Evolutionary conservation across 2,113 vertebrate species (phyloP).

Genomic region (Neotoma lepida): DNA sequence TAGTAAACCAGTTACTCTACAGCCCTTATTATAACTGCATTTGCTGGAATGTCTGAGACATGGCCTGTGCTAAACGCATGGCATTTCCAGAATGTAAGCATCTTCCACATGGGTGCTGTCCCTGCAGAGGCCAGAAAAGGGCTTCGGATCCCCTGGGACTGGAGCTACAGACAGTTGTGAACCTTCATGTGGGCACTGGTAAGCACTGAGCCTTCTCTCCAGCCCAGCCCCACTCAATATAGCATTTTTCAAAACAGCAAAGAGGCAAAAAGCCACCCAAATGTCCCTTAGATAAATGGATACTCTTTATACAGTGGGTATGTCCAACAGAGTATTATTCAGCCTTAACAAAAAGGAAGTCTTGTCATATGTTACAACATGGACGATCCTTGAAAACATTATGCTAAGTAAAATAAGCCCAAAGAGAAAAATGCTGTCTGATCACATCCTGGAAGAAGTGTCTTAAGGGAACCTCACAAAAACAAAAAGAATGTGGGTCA

Average conservation of each 20-base stretch:
- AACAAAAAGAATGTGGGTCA: neutral
- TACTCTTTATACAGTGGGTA: neutral
- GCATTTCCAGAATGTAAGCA: constrained; percentile 25
- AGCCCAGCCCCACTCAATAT: neutral
- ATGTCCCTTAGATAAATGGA: neutral
- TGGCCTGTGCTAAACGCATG: neutral
- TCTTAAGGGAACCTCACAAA: neutral
- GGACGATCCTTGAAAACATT: neutral
- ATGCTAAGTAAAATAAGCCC: neutral
- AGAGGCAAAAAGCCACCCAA: neutral
- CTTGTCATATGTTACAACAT: neutral
- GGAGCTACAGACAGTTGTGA: neutral
- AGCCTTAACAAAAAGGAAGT: neutral
- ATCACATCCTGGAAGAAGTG: neutral
- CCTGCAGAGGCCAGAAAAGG: neutral
- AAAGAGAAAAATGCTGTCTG: neutral
- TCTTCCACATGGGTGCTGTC: neutral
- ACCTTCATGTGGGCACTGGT: neutral
- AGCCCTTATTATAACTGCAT: neutral
- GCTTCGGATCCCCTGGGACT: neutral
- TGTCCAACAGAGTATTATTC: neutral
- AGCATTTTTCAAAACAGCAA: neutral
- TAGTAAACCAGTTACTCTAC: neutral
- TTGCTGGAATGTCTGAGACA: constrained; percentile 1
- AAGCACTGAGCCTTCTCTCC: neutral